Evolutionary conservation across 2,113 vertebrate genomes (phyloP).

Genomic region (Nothocercus julius): DNA sequence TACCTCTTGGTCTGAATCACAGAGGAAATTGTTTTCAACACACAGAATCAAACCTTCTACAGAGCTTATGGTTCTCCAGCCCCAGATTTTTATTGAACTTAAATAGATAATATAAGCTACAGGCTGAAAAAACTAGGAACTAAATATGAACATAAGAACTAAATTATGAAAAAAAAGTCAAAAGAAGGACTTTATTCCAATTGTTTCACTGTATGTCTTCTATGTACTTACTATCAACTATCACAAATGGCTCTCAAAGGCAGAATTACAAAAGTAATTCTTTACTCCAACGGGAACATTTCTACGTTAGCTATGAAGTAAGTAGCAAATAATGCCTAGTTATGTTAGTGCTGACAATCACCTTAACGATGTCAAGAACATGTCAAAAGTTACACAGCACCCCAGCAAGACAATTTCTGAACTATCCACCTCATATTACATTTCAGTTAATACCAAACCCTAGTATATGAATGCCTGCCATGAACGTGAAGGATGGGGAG

Average conservation of each 20-base stretch:
- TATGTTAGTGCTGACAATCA: not conserved
- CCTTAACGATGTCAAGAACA: not conserved
- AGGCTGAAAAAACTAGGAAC: not conserved
- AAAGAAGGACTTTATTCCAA: not conserved
- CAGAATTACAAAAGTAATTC: not conserved
- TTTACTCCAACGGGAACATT: not conserved
- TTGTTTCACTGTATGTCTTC: not conserved
- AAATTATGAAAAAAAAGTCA: not conserved
- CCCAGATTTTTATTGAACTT: not conserved
- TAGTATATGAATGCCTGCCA: not conserved
- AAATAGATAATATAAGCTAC: not conserved
- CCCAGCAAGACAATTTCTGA: not conserved
- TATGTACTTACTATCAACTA: not conserved
- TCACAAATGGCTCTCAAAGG: not conserved
- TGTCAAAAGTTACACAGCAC: not conserved
- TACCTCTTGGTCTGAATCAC: not conserved
- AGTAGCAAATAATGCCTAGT: not conserved
- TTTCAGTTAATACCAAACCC: not conserved
- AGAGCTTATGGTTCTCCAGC: not conserved
- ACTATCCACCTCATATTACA: not conserved
- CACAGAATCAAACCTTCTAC: not conserved
- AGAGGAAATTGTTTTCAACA: not conserved
- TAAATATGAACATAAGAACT: not conserved
- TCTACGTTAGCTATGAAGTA: not conserved
- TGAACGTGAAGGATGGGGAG: not conserved